A percentile compares a stretch with the other conserved stretches of the same genome.
phyloP scores from a whole-genome alignment of 2,888 invertebrate species.

The Conops quadrifasciatus region DNA sequence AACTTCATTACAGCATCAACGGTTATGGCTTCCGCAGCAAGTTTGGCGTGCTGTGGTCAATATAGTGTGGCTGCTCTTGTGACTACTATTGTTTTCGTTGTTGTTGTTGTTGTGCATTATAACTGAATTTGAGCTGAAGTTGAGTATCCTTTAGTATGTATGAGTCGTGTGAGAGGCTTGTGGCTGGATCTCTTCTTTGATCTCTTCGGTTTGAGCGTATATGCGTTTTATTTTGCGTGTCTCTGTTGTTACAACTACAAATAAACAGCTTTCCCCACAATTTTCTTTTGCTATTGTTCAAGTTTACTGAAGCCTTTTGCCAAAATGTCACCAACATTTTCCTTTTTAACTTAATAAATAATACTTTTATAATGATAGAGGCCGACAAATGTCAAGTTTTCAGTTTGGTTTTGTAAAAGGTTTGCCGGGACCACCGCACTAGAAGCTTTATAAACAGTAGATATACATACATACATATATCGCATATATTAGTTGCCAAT shows the following conservation, averaged over 20 bases:
- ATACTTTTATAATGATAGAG: not conserved
- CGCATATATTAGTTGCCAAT: too few species aligned
- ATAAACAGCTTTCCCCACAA: too few species aligned
- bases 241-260: not conserved
- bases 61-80: conserved; percentile 3
- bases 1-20: too few species aligned
- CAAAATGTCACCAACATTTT: conserved; percentile 6
- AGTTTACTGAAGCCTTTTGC: conserved; percentile 6
- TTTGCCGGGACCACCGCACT: too few species aligned
- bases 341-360: conserved; percentile 6
- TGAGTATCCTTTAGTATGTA: not conserved
- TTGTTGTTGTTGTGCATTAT: conserved; percentile 11
- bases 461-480: too few species aligned
- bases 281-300: conserved; percentile 10
- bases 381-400: not conserved
- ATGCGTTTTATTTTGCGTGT: not conserved
- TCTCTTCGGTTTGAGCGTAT: not conserved
- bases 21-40: too few species aligned
- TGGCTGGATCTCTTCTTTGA: too few species aligned
- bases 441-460: too few species aligned
- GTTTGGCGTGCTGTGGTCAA: too few species aligned
- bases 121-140: conserved; percentile 16
- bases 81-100: conserved; percentile 1
- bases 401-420: not conserved
- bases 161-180: too few species aligned